Base-by-base conservation (phyloP, 2,113 vertebrate genomes). In the Pelecanoides urinatrix region DNA sequence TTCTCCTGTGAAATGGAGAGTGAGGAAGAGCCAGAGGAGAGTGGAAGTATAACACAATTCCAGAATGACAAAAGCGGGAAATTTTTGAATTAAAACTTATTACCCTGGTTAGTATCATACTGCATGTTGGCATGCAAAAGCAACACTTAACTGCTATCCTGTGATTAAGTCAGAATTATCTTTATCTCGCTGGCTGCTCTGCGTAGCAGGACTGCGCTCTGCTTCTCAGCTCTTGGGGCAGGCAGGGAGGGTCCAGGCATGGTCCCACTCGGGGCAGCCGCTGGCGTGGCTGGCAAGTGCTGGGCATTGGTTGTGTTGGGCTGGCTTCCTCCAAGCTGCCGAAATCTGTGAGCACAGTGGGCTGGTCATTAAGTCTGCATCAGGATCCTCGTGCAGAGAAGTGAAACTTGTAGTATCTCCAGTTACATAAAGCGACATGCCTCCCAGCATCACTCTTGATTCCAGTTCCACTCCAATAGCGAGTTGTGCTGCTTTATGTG, bases 241-340 rank as follows among this genome's bases (percentile, higher is more conserved):
- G 66, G 75, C 36, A 11, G 30, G 59, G 45, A 32, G 4, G 15
- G 16, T 11, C 11, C 14, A 16, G 42, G 30, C 11, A 9, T 29
- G 50, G 21, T 58, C 38, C 47, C 25, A 1, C 6, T 2, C 0
- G 0, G 23, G 22, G 42, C 80, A 53, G 80, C 25, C 0, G 0
- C 66, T 47, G 68, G 26, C 20, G 23, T 56, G 26, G 21, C 76
- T 67, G 17, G n/a, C 0, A 0, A 44, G 56, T 6, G 2, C 34
- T 52, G 36, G 34, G 13, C 44, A 7, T 11, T 22, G 50, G 6
- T 40, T 52, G 15, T 34, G 55, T 23, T 12, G 4, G 53, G 26
- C 23, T 50, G 45, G 44, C 42, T 70, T 73, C 40, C 40, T 52
- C 50, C 30, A 29, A 16, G 30, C 59, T 45, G 49, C 53, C 2